Percentiles rank a stretch among this genome's conserved stretches.
These are phyloP conservation scores for Thera obeliscata DNA, from an alignment of 2,888 invertebrate species.

Conservation along the genomic window DNA sequence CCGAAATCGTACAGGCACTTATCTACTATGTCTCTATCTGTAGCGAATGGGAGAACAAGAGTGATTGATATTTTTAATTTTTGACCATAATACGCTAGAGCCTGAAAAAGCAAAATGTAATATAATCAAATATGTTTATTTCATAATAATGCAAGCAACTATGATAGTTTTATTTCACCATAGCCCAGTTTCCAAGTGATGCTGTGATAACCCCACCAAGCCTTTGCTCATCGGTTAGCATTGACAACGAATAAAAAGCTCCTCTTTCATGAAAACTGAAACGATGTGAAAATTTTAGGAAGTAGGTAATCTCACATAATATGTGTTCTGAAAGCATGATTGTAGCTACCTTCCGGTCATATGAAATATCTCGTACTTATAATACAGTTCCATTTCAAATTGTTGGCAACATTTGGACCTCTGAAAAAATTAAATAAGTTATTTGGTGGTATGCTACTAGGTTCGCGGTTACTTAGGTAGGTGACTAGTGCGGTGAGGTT, in stretches of 20 bases:
- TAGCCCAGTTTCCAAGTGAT: conserved; percentile 95
- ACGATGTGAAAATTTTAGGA: background rate
- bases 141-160: background rate
- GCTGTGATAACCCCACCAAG: conserved; percentile 92
- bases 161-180: conserved; percentile 54
- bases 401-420: conserved; percentile 87
- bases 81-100: conserved; percentile 88
- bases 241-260: conserved; percentile 91
- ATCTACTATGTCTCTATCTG: conserved; percentile 92
- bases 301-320: background rate
- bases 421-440: conserved; percentile 71
- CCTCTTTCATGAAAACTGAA: conserved; percentile 94
- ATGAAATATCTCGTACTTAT: conserved; percentile 95
- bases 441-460: background rate
- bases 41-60: conserved; percentile 93
- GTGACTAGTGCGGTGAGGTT: no score
- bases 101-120: conserved; percentile 52
- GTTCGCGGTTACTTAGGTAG: background rate
- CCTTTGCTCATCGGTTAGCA: conserved; percentile 87
- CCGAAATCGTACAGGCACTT: conserved; percentile 89
- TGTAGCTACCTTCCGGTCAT: conserved; percentile 90
- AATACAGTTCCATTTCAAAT: conserved; percentile 90
- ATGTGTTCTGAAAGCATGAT: background rate
- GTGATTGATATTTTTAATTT: conserved; percentile 87
- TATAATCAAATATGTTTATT: background rate